Evolutionary conservation across 2,888 invertebrate genomes (phyloP).

Genomic region (Agriopis aurantiaria): DNA sequence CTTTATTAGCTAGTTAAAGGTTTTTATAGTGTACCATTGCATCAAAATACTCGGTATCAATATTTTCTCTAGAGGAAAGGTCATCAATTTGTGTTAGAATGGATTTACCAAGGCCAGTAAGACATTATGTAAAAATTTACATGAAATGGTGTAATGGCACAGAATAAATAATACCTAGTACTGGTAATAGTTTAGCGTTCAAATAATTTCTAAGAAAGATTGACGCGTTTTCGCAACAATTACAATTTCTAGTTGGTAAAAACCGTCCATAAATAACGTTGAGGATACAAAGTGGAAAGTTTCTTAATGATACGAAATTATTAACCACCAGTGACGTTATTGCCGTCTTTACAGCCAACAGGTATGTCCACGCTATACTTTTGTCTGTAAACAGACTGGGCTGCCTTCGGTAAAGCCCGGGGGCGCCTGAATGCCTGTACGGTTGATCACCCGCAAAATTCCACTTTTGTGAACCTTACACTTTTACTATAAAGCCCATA

Average conservation of each 20-base stretch:
- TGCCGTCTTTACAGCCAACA: background rate
- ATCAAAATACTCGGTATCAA: background rate
- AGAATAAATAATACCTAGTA: no score
- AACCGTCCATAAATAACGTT: conserved; percentile 8
- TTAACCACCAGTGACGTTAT: background rate
- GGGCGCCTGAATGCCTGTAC: conserved; percentile 70
- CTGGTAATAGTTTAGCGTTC: background rate
- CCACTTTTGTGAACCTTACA: conserved; percentile 31
- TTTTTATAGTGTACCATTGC: no score
- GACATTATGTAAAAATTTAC: conserved; percentile 11
- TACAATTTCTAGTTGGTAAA: conserved; percentile 22
- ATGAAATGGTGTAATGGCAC: conserved; percentile 20
- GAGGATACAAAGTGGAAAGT: conserved; percentile 8
- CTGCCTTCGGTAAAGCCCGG: conserved; percentile 73
- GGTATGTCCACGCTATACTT: conserved; percentile 66
- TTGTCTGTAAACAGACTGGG: conserved; percentile 58
- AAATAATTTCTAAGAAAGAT: conserved; percentile 33
- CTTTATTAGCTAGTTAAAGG: no score
- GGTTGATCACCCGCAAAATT: conserved; percentile 40
- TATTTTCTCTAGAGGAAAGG: conserved; percentile 10
- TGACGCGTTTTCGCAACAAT: conserved; percentile 16
- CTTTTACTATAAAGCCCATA: conserved; percentile 32
- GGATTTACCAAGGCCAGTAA: conserved; percentile 16
- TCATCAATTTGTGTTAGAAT: conserved; percentile 13
- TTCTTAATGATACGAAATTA: conserved; percentile 8